Evolutionary conservation across 2,888 invertebrate genomes (phyloP).

Genomic region (Danaus chrysippus): DNA sequence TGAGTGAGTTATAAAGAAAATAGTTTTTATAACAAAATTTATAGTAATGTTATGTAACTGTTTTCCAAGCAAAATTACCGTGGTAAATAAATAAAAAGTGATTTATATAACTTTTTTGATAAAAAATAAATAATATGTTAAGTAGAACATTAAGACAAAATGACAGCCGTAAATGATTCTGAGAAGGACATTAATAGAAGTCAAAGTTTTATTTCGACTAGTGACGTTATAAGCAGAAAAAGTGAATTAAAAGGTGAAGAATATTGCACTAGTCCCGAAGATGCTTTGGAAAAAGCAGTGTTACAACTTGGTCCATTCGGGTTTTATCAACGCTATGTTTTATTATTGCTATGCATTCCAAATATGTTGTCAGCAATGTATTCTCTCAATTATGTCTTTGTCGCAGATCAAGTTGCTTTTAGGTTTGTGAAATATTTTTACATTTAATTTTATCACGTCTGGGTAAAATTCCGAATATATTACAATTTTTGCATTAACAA

Average conservation of each 20-base stretch:
- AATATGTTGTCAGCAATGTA: constrained; percentile 74
- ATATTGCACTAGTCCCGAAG: constrained; percentile 27
- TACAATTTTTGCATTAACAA: no score
- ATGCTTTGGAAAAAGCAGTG: constrained; percentile 56
- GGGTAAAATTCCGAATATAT: no score
- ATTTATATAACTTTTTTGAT: background rate
- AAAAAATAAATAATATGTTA: background rate
- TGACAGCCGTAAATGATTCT: background rate
- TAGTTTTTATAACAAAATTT: background rate
- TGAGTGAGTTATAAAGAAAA: background rate
- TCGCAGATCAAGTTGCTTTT: constrained; percentile 75
- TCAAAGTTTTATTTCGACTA: background rate
- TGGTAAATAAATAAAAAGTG: background rate
- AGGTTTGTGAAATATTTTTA: constrained; percentile 57
- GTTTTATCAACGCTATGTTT: constrained; percentile 60
- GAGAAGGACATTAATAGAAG: constrained; percentile 1
- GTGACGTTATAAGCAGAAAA: background rate
- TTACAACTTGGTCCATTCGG: constrained; percentile 66
- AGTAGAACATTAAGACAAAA: background rate
- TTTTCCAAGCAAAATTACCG: background rate
- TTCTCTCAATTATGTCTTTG: constrained; percentile 77
- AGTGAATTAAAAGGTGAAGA: constrained; percentile 9
- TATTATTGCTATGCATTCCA: constrained; percentile 66
- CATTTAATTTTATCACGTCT: background rate
- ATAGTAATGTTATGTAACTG: background rate